Percentiles rank a stretch among this genome's conserved stretches.
Conservation (phyloP, 2,888 invertebrate species). For the Hybos culiciformis region DNA sequence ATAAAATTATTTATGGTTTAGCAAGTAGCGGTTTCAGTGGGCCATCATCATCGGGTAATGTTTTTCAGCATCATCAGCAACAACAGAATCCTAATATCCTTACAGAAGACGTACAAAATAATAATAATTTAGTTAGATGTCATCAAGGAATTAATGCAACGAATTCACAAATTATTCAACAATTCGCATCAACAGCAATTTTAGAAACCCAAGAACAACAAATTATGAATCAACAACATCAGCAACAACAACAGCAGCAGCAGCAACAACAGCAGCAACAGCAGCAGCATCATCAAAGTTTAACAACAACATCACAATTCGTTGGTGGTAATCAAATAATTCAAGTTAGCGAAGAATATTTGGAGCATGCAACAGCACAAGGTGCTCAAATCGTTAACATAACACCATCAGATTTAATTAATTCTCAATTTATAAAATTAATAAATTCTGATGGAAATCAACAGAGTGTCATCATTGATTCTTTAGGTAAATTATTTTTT, state of each 20-base stretch:
- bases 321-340: conserved; percentile 20
- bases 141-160: conserved; percentile 3
- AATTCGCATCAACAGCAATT: conserved; percentile 13
- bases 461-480: conserved; percentile 31
- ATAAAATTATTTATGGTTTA: conserved; percentile 1
- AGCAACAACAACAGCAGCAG: conserved; percentile 8
- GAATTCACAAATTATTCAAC: neutral
- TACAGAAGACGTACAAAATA: conserved; percentile 15
- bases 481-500: conserved; percentile 22
- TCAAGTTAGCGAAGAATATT: conserved; percentile 24
- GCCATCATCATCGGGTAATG: conserved; percentile 6
- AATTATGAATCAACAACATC: conserved; percentile 1
- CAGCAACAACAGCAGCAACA: conserved; percentile 15
- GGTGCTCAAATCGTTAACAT: conserved; percentile 10
- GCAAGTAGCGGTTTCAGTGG: neutral
- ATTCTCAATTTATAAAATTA: conserved; percentile 34
- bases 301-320: conserved; percentile 16
- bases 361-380: conserved; percentile 18
- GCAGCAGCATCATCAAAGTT: conserved; percentile 17
- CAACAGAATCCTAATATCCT: conserved; percentile 17
- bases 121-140: conserved; percentile 10
- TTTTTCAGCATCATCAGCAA: conserved; percentile 16
- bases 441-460: conserved; percentile 31
- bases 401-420: conserved; percentile 24
- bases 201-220: conserved; percentile 13